Percentiles rank a stretch among this genome's conserved stretches.
These are phyloP conservation scores for Drosophila multiciliata DNA, from an alignment of 2,888 invertebrate genomes.

Conservation along the genomic window DNA sequence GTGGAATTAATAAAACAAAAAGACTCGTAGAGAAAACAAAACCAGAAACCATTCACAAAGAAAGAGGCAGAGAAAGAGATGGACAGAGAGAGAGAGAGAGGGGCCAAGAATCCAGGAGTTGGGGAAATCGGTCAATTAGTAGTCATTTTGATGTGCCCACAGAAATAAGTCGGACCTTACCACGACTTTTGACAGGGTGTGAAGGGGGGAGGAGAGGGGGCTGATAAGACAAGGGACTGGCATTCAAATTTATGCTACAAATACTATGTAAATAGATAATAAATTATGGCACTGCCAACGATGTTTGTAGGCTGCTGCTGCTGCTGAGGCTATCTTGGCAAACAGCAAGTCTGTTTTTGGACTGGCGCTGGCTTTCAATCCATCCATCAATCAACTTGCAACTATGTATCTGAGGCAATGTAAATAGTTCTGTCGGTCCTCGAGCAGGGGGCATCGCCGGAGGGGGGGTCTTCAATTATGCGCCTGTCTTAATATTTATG, in stretches of 20 bases:
- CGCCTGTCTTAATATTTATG: slow-evolving; percentile 77
- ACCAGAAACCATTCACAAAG: slow-evolving; percentile 20
- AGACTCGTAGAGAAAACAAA: slow-evolving; percentile 22
- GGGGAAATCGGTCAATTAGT: slow-evolving; percentile 72
- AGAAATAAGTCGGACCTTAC: slow-evolving; percentile 19
- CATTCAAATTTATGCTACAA: slow-evolving; percentile 67
- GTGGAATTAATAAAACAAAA: slow-evolving; percentile 69
- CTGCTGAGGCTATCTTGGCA: slow-evolving; percentile 16
- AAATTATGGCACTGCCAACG: slow-evolving; percentile 51
- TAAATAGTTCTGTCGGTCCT: slow-evolving; percentile 53
- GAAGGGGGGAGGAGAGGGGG: neutral
- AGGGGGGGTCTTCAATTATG: slow-evolving; percentile 68
- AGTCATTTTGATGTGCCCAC: slow-evolving; percentile 67
- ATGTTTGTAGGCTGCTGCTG: slow-evolving; percentile 14
- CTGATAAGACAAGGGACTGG: slow-evolving; percentile 44
- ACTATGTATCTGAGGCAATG: slow-evolving; percentile 49
- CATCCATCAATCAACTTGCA: slow-evolving; percentile 68
- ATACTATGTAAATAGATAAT: slow-evolving; percentile 70
- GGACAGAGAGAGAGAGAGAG: neutral
- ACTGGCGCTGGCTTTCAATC: slow-evolving; percentile 41
- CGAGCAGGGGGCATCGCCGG: neutral
- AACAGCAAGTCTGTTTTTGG: slow-evolving; percentile 38
- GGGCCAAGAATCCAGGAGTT: neutral
- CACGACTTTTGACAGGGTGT: neutral
- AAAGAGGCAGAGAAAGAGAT: slow-evolving; percentile 8